These are phyloP conservation scores for Betta splendens DNA, from an alignment of 2,797 vertebrate genomes.

Conservation along the genomic window DNA sequence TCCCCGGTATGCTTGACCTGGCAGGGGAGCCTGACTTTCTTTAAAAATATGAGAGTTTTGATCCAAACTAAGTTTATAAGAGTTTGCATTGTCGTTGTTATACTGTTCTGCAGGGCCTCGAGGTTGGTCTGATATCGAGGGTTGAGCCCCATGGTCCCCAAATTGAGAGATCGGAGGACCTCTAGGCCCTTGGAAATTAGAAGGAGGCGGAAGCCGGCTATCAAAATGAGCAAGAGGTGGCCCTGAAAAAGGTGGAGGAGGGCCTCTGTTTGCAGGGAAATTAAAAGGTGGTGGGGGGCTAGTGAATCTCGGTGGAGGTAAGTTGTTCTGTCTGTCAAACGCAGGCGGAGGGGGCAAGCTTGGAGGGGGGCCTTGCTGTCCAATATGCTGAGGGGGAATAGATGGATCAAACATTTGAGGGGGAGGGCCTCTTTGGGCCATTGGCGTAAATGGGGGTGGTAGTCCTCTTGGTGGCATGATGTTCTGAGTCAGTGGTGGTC, in stretches of 20 bases:
- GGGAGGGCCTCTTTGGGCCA: slow-evolving; percentile 81
- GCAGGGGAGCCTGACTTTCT: slow-evolving; percentile 67
- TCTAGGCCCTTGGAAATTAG: slow-evolving; percentile 85
- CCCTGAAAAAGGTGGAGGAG: slow-evolving; percentile 79
- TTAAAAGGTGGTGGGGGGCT: slow-evolving; percentile 87
- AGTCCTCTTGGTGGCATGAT: slow-evolving; percentile 79
- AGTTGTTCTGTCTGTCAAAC: slow-evolving; percentile 84
- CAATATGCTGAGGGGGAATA: slow-evolving; percentile 77
- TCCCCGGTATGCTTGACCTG: slow-evolving; percentile 73
- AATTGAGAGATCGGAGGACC: slow-evolving; percentile 84
- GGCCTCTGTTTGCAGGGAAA: slow-evolving; percentile 87
- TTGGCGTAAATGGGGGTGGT: slow-evolving; percentile 70
- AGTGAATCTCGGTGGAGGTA: slow-evolving; percentile 82
- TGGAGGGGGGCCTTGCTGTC: slow-evolving; percentile 81
- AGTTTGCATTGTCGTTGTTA: slow-evolving; percentile 68
- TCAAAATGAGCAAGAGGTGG: slow-evolving; percentile 82
- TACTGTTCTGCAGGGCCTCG: slow-evolving; percentile 84
- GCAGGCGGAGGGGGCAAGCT: slow-evolving; percentile 69
- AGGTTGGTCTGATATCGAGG: slow-evolving; percentile 75
- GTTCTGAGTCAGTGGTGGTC: slow-evolving; percentile 70
- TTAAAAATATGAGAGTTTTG: slow-evolving; percentile 71
- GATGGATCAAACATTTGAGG: slow-evolving; percentile 86
- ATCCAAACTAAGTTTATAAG: slow-evolving; percentile 78
- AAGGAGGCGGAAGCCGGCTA: slow-evolving; percentile 81
- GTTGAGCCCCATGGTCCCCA: slow-evolving; percentile 78